A percentile compares a stretch with the other conserved stretches of the same genome.
Evolutionary conservation across 2,888 invertebrate species (phyloP).

Genomic region (Spisula solida): DNA sequence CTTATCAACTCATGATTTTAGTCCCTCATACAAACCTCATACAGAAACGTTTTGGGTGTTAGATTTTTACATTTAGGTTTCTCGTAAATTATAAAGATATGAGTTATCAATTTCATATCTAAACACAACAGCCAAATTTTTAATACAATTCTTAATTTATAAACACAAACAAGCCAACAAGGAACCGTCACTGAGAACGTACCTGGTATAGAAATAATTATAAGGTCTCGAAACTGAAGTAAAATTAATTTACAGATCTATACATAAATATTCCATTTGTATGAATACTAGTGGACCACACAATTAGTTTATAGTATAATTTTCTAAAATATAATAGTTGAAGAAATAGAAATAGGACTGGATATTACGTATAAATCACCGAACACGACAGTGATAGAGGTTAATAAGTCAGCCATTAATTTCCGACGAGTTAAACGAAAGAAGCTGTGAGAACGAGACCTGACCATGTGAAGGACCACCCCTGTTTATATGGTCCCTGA

Average conservation of each 20-base stretch:
- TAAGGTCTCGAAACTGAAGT: neutral
- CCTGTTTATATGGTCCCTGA: neutral
- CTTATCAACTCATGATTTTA: neutral
- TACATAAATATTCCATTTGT: neutral
- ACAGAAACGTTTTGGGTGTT: neutral
- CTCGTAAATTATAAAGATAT: neutral
- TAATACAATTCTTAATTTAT: neutral
- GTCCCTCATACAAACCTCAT: neutral
- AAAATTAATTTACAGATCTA: neutral
- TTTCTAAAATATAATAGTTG: neutral
- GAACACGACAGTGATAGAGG: neutral
- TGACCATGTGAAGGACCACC: neutral
- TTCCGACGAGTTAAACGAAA: neutral
- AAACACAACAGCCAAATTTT: neutral
- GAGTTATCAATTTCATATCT: slow-evolving; percentile 4
- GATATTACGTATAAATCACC: slow-evolving; percentile 13
- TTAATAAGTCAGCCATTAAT: slow-evolving; percentile 11
- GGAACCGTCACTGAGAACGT: neutral
- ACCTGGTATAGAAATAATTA: neutral
- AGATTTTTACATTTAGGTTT: neutral
- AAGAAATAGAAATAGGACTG: neutral
- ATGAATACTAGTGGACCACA: slow-evolving; percentile 15
- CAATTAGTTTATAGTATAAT: neutral
- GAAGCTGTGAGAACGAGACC: neutral
- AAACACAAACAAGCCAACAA: neutral